Evolutionary conservation across 2,797 vertebrate genomes (phyloP).

Genomic region (Trichosurus vulpecula): DNA sequence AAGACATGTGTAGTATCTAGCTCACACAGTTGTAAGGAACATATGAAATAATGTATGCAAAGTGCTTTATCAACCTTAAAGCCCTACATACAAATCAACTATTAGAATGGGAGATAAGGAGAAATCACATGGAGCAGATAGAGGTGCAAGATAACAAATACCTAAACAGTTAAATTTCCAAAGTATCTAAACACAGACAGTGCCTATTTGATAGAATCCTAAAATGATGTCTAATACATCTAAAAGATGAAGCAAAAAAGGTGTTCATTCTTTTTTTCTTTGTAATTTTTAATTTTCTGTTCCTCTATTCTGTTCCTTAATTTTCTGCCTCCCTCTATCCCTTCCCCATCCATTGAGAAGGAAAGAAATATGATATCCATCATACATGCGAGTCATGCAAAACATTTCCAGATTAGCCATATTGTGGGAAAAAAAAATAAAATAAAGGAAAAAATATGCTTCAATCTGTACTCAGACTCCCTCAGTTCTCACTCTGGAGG

Average conservation of each 20-base stretch:
- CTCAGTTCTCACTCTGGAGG: not conserved
- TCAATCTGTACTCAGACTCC: not conserved
- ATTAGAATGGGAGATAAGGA: not conserved
- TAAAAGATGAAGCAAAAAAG: not conserved
- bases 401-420: not conserved
- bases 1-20: not conserved
- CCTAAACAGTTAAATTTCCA: not conserved
- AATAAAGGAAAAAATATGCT: not conserved
- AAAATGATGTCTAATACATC: not conserved
- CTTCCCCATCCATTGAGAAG: not conserved
- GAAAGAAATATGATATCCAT: not conserved
- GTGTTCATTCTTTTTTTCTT: not conserved
- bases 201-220: not conserved
- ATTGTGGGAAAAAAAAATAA: not conserved
- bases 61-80: not conserved
- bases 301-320: not conserved
- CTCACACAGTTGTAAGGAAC: not conserved
- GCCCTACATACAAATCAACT: not conserved
- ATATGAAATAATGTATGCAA: not conserved
- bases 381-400: not conserved
- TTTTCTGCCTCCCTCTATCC: not conserved
- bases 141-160: too few species aligned
- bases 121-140: not conserved
- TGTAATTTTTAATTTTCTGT: not conserved
- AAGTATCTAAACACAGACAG: not conserved